phyloP scores from a whole-genome alignment of 2,113 vertebrate species.

The Asarcornis scutulata region DNA sequence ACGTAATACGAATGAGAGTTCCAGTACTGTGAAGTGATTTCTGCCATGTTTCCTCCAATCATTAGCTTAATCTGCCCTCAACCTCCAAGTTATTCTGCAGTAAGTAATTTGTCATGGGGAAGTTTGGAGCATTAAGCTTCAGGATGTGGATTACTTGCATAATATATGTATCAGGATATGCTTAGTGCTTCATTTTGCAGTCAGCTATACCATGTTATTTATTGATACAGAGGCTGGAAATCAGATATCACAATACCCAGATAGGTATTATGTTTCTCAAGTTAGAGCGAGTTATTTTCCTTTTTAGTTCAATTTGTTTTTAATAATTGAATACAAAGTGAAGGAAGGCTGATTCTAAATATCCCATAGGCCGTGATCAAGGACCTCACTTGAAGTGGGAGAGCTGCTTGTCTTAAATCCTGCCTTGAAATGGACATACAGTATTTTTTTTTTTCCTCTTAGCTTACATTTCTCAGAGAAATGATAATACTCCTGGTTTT shows the following conservation, averaged over 20 bases:
- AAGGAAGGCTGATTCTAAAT: background rate
- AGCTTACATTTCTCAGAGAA: background rate
- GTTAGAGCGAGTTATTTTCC: background rate
- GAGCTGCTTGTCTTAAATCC: background rate
- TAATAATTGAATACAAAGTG: background rate
- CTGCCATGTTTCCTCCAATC: background rate
- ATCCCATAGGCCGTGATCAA: background rate
- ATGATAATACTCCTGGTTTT: background rate
- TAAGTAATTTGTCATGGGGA: background rate
- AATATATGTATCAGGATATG: background rate
- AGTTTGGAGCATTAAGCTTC: background rate
- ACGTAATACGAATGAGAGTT: background rate
- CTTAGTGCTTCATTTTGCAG: constrained; percentile 15
- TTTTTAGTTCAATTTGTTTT: background rate
- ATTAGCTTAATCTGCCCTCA: background rate
- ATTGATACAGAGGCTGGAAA: background rate
- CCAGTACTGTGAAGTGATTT: background rate
- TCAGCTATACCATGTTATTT: background rate
- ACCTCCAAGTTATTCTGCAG: background rate
- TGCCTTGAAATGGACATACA: background rate
- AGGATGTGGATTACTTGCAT: background rate
- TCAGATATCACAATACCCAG: background rate
- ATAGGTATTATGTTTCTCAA: background rate
- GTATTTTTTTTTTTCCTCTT: background rate
- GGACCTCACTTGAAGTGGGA: background rate